These are phyloP conservation scores for Colistium nudipinnis DNA, from an alignment of 2,113 vertebrate species.

Conservation along the genomic window DNA sequence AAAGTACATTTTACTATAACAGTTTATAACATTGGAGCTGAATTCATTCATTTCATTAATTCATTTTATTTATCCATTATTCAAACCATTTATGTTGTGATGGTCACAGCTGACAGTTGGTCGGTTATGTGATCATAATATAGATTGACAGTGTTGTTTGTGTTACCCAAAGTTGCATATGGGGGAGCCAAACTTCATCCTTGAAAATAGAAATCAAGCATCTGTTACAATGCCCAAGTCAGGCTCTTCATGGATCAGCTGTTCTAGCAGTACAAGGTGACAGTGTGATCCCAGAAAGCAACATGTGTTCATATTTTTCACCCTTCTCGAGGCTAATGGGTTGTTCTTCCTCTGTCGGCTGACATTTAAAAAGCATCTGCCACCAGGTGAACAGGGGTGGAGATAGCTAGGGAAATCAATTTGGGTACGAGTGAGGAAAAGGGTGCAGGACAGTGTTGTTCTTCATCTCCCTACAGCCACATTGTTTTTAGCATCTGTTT, in stretches of 20 bases:
- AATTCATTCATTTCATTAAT: no score
- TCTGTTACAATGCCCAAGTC: no score
- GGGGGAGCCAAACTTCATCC: no score
- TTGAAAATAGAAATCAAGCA: no score
- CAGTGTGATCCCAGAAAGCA: slow-evolving; percentile 20
- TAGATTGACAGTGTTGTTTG: no score
- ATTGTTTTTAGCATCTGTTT: slow-evolving; percentile 21
- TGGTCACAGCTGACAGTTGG: no score
- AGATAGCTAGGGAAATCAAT: slow-evolving; percentile 32
- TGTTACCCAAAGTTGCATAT: no score
- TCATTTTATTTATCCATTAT: no score
- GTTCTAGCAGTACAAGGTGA: background rate
- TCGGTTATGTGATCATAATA: no score
- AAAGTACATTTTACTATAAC: no score
- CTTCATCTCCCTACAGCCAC: background rate
- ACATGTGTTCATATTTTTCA: slow-evolving; percentile 13
- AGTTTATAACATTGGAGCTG: no score
- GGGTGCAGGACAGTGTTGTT: slow-evolving; percentile 2
- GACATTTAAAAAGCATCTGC: slow-evolving; percentile 52
- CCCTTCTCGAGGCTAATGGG: slow-evolving; percentile 40
- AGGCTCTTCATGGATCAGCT: slow-evolving; percentile 38
- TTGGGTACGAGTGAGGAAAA: slow-evolving; percentile 1
- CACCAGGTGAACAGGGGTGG: slow-evolving; percentile 11
- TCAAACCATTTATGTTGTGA: no score
- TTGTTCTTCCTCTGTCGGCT: slow-evolving; percentile 33